A percentile compares a stretch with the other conserved stretches of the same genome.
Evolutionary conservation across 2,888 invertebrate species (phyloP).

Genomic region (Crocallis elinguaria): DNA sequence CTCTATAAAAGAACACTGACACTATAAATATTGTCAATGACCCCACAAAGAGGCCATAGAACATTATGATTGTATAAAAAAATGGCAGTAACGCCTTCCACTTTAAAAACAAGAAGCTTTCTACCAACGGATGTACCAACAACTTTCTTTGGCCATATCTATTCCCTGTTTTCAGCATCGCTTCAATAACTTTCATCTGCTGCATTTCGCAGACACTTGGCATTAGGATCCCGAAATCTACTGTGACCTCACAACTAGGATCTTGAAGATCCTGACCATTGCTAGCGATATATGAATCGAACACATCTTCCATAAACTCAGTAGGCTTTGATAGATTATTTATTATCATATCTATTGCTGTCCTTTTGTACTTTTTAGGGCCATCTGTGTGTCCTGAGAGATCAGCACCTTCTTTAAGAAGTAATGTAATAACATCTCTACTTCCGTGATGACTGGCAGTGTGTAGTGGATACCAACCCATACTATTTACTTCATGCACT

Average conservation of each 20-base stretch:
- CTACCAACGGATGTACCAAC: conserved; percentile 83
- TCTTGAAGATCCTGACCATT: conserved; percentile 67
- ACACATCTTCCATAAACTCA: conserved; percentile 79
- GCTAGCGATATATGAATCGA: conserved; percentile 78
- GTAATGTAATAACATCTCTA: conserved; percentile 79
- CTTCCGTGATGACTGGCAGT: conserved; percentile 84
- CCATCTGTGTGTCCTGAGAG: conserved; percentile 70
- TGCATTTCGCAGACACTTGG: conserved; percentile 73
- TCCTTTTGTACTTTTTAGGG: conserved; percentile 66
- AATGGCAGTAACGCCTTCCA: conserved; percentile 83
- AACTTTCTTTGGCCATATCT: conserved; percentile 74
- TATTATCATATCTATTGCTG: conserved; percentile 81
- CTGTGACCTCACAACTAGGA: conserved; percentile 71
- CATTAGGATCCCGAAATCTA: conserved; percentile 80
- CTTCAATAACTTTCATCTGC: conserved; percentile 84
- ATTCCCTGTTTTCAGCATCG: conserved; percentile 81
- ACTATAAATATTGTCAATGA: conserved; percentile 78
- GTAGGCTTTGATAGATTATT: conserved; percentile 80
- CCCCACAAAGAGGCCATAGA: conserved; percentile 77
- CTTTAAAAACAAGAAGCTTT: conserved; percentile 84
- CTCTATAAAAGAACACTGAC: conserved; percentile 76
- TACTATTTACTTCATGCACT: conserved; percentile 71
- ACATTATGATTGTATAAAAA: conserved; percentile 78
- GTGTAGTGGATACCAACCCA: conserved; percentile 68
- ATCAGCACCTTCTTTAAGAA: conserved; percentile 76